phyloP scores from a whole-genome alignment of 2,797 vertebrate genomes.

The Babyrousa celebensis region DNA sequence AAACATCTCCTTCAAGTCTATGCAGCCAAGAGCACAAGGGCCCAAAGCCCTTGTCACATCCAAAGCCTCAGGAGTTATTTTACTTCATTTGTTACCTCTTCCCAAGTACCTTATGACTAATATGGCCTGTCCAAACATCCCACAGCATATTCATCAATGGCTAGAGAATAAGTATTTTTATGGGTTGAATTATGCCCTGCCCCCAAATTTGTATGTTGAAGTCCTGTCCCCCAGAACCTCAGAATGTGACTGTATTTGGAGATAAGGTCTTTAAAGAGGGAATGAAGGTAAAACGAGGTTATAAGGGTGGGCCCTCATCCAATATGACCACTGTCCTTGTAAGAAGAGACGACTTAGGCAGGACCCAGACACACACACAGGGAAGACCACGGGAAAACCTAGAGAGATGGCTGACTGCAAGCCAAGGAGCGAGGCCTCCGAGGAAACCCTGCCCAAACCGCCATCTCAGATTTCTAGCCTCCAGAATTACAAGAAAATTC shows the following conservation, averaged over 20 bases:
- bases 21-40: neutral
- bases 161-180: neutral
- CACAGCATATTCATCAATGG: neutral
- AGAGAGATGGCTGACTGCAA: neutral
- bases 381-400: neutral
- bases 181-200: neutral
- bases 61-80: neutral
- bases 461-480: neutral
- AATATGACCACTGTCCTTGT: neutral
- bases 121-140: neutral
- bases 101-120: neutral
- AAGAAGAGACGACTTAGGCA: neutral
- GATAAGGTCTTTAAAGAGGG: neutral
- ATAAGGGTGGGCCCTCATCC: neutral
- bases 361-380: neutral
- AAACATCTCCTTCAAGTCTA: neutral
- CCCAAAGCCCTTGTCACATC: neutral
- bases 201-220: neutral
- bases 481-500: neutral
- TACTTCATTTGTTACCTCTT: neutral
- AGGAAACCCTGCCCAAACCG: neutral
- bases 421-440: neutral
- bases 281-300: neutral
- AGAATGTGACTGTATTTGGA: conserved; percentile 11
- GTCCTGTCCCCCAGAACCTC: neutral